Conservation (phyloP, 2,888 invertebrate species). For the Psylliodes chrysocephalus region DNA sequence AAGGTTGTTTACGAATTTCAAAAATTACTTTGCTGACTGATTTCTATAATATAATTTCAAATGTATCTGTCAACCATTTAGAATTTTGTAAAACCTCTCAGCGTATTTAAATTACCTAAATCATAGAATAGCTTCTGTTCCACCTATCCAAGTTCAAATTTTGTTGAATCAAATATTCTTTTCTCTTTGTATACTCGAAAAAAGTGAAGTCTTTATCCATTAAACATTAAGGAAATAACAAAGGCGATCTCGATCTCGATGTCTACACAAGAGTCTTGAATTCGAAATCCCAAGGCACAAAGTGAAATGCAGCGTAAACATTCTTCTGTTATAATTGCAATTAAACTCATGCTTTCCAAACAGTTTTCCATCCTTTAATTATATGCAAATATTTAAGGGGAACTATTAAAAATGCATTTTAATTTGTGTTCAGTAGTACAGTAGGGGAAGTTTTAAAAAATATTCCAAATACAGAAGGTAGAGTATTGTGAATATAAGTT, state of each 20-base stretch:
- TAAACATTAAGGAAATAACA: conserved; percentile 3
- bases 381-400: conserved; percentile 42
- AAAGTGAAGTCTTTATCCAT: neutral
- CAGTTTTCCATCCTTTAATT: conserved; percentile 37
- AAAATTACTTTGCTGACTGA: too few relatives aligned
- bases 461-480: too few relatives aligned
- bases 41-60: too few relatives aligned
- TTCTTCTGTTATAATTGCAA: conserved; percentile 27
- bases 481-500: too few relatives aligned
- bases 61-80: too few relatives aligned
- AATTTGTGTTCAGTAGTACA: conserved; percentile 13
- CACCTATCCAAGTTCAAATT: too few relatives aligned
- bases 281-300: neutral
- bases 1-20: too few relatives aligned
- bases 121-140: too few relatives aligned
- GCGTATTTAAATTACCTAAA: too few relatives aligned
- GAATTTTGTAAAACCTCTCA: too few relatives aligned
- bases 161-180: too few relatives aligned
- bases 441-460: neutral
- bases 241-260: neutral
- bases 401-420: conserved; percentile 41
- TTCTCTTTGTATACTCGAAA: too few relatives aligned
- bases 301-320: conserved; percentile 16
- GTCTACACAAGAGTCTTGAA: neutral
- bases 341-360: conserved; percentile 23